A percentile compares a stretch with the other conserved stretches of the same genome.
phyloP scores from a whole-genome alignment of 2,113 vertebrate species.

The Numida meleagris region DNA sequence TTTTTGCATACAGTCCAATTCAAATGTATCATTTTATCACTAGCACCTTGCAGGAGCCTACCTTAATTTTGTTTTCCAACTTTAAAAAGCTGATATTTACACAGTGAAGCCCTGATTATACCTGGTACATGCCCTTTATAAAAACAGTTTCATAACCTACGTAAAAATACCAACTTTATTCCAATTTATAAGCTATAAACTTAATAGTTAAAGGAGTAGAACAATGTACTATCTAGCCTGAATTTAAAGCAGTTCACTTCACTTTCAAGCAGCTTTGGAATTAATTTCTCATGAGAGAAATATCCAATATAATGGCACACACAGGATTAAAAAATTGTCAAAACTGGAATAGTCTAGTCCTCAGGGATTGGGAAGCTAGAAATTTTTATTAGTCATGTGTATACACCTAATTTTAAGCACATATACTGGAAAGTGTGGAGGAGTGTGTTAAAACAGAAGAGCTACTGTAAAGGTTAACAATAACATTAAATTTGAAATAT shows the following conservation, averaged over 20 bases:
- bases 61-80: neutral
- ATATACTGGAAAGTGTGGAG: neutral
- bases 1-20: neutral
- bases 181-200: neutral
- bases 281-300: neutral
- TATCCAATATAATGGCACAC: neutral
- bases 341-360: neutral
- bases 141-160: neutral
- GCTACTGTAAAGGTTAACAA: neutral
- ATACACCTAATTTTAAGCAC: neutral
- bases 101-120: neutral
- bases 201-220: neutral
- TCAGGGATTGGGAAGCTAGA: neutral
- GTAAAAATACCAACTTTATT: neutral
- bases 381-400: neutral
- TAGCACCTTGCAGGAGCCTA: neutral
- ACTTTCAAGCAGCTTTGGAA: neutral
- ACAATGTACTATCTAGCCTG: neutral
- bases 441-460: neutral
- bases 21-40: neutral
- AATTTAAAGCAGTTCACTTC: neutral
- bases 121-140: neutral
- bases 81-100: neutral
- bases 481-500: neutral
- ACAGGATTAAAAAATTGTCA: neutral